A percentile compares a stretch with the other conserved stretches of the same genome.
phyloP scores from a whole-genome alignment of 2,113 vertebrate species.

The Xenus cinereus region DNA sequence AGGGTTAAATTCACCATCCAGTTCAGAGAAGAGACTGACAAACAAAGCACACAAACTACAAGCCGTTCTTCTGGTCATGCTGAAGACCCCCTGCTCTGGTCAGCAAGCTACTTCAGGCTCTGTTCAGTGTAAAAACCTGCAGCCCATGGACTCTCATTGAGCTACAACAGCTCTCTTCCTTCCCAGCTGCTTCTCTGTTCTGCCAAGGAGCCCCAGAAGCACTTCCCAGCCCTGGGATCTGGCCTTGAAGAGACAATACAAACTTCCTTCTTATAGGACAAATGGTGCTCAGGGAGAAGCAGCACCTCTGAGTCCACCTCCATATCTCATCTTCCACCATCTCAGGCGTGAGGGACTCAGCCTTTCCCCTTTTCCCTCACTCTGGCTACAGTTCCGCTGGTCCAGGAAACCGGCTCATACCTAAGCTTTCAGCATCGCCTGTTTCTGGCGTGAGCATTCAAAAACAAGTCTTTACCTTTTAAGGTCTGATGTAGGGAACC shows the following conservation, averaged over 20 bases:
- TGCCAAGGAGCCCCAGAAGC: neutral
- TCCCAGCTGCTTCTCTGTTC: neutral
- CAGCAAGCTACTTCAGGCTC: neutral
- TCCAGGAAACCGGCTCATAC: neutral
- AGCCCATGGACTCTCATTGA: neutral
- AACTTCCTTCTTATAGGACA: neutral
- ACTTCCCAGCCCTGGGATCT: neutral
- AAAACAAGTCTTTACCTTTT: slow-evolving; percentile 79
- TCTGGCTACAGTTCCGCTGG: neutral
- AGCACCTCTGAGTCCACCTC: neutral
- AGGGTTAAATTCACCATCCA: neutral
- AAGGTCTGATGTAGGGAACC: slow-evolving; percentile 85
- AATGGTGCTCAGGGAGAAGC: neutral
- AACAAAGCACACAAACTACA: neutral
- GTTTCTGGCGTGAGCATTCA: neutral
- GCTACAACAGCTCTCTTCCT: neutral
- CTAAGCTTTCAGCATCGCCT: neutral
- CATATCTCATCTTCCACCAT: neutral
- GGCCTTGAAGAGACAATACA: neutral
- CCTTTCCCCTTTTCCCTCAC: neutral
- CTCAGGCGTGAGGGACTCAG: neutral
- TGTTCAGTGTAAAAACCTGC: neutral
- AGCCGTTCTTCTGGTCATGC: neutral
- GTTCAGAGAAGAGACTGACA: neutral
- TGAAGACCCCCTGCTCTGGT: neutral